Evolutionary conservation across 2,797 vertebrate genomes (phyloP).

Genomic region (Carduelis carduelis): DNA sequence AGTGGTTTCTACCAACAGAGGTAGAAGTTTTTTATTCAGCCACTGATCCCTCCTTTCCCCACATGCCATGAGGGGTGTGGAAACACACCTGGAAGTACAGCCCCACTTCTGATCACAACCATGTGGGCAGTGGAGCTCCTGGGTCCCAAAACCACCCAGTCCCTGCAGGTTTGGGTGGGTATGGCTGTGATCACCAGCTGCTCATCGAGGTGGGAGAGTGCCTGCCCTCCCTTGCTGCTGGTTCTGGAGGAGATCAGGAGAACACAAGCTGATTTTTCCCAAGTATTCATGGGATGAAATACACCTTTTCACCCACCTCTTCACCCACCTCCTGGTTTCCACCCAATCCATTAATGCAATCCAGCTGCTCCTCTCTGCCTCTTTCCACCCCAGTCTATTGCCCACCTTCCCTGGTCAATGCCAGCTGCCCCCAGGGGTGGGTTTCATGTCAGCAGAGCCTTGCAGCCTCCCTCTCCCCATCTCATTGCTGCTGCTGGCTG

Average conservation of each 20-base stretch:
- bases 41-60: not conserved
- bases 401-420: not conserved
- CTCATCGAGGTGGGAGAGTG: fast-evolving
- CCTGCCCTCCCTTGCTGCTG: not conserved
- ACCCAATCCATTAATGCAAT: not conserved
- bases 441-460: not conserved
- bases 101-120: not conserved
- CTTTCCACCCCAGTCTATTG: not conserved
- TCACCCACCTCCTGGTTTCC: not conserved
- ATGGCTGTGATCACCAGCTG: fast-evolving
- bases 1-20: not conserved
- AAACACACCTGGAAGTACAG: not conserved
- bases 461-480: not conserved
- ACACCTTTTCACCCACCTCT: not conserved
- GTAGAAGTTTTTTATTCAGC: not conserved
- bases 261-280: not conserved
- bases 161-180: not conserved
- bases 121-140: not conserved
- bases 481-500: not conserved
- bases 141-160: fast-evolving
- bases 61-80: not conserved
- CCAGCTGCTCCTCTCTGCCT: not conserved
- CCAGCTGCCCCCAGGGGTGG: not conserved
- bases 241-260: not conserved
- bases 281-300: not conserved